phyloP scores from a whole-genome alignment of 2,113 vertebrate species.

The Mustelus asterias region DNA sequence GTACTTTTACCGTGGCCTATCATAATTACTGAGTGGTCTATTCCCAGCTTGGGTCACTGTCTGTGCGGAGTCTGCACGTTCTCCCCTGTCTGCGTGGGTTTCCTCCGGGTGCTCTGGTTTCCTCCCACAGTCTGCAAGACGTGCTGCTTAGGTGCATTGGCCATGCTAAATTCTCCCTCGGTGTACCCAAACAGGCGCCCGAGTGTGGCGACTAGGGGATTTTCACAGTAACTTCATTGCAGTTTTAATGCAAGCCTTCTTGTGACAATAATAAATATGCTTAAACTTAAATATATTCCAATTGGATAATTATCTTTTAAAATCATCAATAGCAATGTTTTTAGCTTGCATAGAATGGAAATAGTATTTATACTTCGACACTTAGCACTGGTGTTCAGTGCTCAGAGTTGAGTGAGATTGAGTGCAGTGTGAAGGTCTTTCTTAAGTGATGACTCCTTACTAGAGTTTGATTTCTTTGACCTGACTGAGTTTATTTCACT shows the following conservation, averaged over 20 bases:
- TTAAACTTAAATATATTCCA: neutral
- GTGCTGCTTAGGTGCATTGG: no score
- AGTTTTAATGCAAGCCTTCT: no score
- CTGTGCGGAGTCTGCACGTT: no score
- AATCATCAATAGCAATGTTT: neutral
- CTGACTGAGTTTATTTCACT: neutral
- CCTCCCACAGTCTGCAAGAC: no score
- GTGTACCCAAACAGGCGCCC: no score
- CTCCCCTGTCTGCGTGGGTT: no score
- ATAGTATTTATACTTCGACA: neutral
- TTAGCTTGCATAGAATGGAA: neutral
- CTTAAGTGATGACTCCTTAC: neutral
- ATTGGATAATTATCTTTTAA: neutral
- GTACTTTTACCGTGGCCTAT: neutral
- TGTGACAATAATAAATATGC: no score
- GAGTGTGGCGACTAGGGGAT: no score
- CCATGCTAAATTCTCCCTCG: no score
- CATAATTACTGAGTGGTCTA: neutral
- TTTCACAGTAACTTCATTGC: no score
- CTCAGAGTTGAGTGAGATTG: neutral
- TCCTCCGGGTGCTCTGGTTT: no score
- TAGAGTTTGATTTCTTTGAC: slow-evolving; percentile 14
- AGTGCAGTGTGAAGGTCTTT: neutral
- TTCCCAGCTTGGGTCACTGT: neutral
- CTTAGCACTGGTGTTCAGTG: neutral